Conservation (phyloP, 2,113 vertebrate genomes). For the Pitta sordida region DNA sequence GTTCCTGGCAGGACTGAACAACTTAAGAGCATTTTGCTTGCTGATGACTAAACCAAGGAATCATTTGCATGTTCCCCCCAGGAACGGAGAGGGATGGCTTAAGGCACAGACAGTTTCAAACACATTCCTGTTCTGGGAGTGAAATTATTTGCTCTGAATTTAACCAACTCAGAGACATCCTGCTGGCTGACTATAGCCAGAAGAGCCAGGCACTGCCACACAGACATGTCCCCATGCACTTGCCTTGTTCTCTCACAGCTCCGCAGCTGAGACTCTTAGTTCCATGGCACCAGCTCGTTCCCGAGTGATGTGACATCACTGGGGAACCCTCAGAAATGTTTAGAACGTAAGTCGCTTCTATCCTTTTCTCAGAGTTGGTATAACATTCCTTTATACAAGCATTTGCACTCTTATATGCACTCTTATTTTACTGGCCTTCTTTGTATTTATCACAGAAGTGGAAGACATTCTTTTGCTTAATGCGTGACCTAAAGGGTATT, state of each 20-base stretch:
- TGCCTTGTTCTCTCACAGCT: neutral
- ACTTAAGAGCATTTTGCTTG: neutral
- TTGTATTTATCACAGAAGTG: neutral
- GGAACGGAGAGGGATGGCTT: neutral
- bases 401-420: neutral
- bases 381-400: neutral
- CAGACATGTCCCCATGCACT: rapidly evolving
- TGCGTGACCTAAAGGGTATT: neutral
- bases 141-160: neutral
- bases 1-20: neutral
- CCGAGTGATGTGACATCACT: neutral
- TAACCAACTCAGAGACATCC: neutral
- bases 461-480: neutral
- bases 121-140: rapidly evolving
- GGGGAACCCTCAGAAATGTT: neutral
- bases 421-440: neutral
- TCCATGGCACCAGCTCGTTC: rapidly evolving
- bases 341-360: neutral
- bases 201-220: neutral
- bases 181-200: neutral
- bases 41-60: neutral
- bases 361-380: neutral
- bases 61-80: neutral
- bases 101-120: neutral
- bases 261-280: neutral